phyloP scores from a whole-genome alignment of 2,797 vertebrate genomes.

The Megaceryle alcyon region DNA sequence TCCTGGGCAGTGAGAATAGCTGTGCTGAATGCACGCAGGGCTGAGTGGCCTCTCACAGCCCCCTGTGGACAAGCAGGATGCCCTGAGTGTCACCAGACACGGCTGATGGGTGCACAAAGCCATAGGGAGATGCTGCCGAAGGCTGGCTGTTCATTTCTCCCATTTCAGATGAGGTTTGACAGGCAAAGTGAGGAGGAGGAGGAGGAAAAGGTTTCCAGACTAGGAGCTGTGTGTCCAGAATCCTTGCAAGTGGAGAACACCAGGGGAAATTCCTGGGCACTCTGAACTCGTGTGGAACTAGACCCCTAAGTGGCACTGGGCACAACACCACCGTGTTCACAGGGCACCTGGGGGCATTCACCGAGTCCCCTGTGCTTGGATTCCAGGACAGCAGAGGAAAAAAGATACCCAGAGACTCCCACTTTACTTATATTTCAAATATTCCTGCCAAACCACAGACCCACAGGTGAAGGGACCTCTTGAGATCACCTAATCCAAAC shows the following conservation, averaged over 20 bases:
- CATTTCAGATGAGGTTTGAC: not conserved
- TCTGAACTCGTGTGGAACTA: not conserved
- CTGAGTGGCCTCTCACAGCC: not conserved
- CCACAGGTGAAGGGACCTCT: not conserved
- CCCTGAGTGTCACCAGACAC: not conserved
- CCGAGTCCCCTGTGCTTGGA: not conserved
- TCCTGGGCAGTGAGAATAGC: not conserved
- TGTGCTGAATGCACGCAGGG: not conserved
- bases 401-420: not conserved
- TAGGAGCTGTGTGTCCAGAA: not conserved
- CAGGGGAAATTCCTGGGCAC: not conserved
- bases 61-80: fast-evolving
- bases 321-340: not conserved
- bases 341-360: not conserved
- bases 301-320: not conserved
- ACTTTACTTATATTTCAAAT: not conserved
- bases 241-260: not conserved
- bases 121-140: not conserved
- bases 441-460: not conserved
- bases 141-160: not conserved
- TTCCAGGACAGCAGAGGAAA: not conserved
- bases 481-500: not conserved
- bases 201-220: not conserved
- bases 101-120: not conserved
- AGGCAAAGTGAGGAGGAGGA: not conserved